Base-by-base conservation (phyloP, 1,140 invertebrate genomes). In the Macrosteles quadrilineatus region DNA sequence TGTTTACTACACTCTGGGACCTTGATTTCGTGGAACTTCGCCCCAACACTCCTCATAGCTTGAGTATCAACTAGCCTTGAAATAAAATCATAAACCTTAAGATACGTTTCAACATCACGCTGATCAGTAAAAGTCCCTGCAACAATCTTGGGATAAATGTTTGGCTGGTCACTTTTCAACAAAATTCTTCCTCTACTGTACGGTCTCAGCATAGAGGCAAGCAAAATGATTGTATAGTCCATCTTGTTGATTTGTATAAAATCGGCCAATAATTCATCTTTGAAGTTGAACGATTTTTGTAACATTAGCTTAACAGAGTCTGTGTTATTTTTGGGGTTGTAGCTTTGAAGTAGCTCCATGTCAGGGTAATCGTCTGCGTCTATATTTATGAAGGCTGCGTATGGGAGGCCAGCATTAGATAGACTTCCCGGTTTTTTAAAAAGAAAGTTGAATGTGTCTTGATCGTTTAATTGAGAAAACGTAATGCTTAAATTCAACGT, bases 331-430 rank as follows among this genome's bases (percentile, higher is more conserved):
- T 89, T 90, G 0, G 91, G 91, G 0, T 92, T 90, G 1, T 91
- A 90, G 87, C 94, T 91, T 69, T 94, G 92, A 67, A 94, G 90
- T 12, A 94, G 75, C 72, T 95, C 91, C 66, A 94, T 88, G 73
- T 95, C 93, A 0, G 93, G 92, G 83, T 88, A 92, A 50, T 80
- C 77, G 76, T 92, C 93, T 0, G 91, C 91, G 73, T 88, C 89
- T 0, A 92, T 93, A 72, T 93, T 92, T 0, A 95, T 86, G 76
- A 93, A 95, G 0, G 89, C 92, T 40, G 94, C n/a, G n/a, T n/a
- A n/a, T n/a, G n/a, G n/a, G n/a, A n/a, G n/a, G n/a, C n/a, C n/a
- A n/a, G n/a, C n/a, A 81, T 0, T 91, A 92, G 81, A 94, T 92
- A 1, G 94, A 76, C 0, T 92, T 92, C 0, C 92, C 92, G 0